Base-by-base conservation (phyloP, 2,888 invertebrate species). In the Diarsia brunnea region DNA sequence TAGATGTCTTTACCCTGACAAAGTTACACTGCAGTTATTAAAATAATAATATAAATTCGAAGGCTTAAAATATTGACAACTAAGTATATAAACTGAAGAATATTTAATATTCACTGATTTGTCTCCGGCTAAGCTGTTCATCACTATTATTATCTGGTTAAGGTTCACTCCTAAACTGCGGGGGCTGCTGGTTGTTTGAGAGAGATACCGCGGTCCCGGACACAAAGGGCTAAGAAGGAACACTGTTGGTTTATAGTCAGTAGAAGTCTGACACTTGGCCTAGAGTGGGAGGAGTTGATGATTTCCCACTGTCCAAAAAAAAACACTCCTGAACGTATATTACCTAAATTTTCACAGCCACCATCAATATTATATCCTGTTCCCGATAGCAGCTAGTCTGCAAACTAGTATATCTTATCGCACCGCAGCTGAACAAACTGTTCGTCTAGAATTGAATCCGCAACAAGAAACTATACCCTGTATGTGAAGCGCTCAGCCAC, bases 371-470 rank as follows among this genome's bases (percentile, higher is more conserved):
- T 75, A 16, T 64, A 69, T 75, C 63, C 51, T 61, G 70, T 68
- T 65, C 60, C 27, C 75, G 69, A 77, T 79, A 77, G 27, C 55
- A 73, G 43, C 63, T 73, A 73, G 74, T 72, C 77, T 82, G 51
- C 66, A 63, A 73, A 82, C 83, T 76, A 75, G 76, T 79, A 1
- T 77, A 75, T 79, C 79, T 85, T 79, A 86, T 81, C 77, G 47
- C 69, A 72, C 75, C 75, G 55, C 81, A 79, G 84, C 88, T 84
- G 78, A 82, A 75, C 79, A 79, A 88, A 88, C 88, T 84, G 58
- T 49, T 81, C 84, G 73, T 75, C 79, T 78, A 76, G 71, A 88
- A 86, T 86, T 84, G 86, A 88, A 88, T 81, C 70, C 78, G 67
- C 70, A 79, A 75, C 84, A 82, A 68, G 78, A 76, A 81, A 77